These are phyloP conservation scores for Syndactyla subalaris DNA, from an alignment of 2,797 vertebrate species.

Conservation along the genomic window DNA sequence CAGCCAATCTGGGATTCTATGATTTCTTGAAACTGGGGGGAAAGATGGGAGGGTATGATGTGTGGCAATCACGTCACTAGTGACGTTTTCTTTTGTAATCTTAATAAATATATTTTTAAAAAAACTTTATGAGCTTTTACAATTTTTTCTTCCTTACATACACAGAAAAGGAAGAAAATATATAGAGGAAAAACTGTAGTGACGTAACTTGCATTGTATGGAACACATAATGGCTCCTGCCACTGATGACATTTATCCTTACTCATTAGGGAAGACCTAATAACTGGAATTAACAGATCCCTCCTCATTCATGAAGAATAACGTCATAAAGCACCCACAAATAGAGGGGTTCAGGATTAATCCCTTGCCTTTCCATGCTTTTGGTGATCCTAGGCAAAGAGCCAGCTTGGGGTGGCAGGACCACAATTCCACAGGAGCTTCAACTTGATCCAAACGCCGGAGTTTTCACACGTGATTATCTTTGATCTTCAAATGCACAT, in stretches of 20 bases:
- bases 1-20: neutral
- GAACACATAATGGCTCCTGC: slow-evolving; percentile 47
- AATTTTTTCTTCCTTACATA: neutral
- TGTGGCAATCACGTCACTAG: neutral
- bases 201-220: neutral
- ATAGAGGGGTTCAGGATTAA: slow-evolving; percentile 5
- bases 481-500: slow-evolving; percentile 63
- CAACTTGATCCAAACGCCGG: neutral
- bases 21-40: neutral
- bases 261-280: slow-evolving; percentile 64
- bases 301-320: slow-evolving; percentile 71
- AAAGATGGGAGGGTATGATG: neutral
- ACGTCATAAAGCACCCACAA: slow-evolving; percentile 42
- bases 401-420: neutral
- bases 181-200: neutral
- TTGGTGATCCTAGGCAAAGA: neutral
- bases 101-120: neutral
- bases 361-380: neutral
- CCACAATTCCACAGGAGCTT: neutral
- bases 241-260: slow-evolving; percentile 71
- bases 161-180: neutral
- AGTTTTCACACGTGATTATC: neutral
- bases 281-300: slow-evolving; percentile 68
- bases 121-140: neutral
- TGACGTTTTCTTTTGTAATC: neutral